Percentiles rank a stretch among this genome's conserved stretches.
These are phyloP conservation scores for Cephus nigrinus DNA, from an alignment of 2,888 invertebrate genomes.

Conservation along the genomic window DNA sequence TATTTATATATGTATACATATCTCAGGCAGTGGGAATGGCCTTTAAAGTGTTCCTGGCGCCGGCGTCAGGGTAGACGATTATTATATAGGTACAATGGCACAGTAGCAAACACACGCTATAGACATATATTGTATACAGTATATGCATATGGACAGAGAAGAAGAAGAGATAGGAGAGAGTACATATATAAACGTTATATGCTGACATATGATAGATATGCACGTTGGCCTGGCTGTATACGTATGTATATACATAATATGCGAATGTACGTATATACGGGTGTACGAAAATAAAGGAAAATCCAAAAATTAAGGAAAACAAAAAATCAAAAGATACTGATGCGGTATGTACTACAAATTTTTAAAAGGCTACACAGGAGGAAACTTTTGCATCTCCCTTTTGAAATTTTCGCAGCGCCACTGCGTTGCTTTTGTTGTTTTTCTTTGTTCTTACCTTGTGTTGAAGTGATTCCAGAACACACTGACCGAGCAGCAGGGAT, in stretches of 20 bases:
- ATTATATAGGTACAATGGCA: neutral
- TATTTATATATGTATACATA: neutral
- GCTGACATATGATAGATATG: neutral
- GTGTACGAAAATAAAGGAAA: neutral
- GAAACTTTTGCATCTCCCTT: neutral
- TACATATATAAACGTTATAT: neutral
- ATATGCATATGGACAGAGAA: neutral
- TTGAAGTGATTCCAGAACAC: conserved; percentile 99
- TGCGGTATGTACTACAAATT: neutral
- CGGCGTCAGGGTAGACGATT: neutral
- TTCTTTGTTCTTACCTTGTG: conserved; percentile 86
- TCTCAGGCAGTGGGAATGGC: neutral
- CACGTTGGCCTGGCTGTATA: neutral
- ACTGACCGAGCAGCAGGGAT: conserved; percentile 86
- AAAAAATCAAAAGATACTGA: neutral
- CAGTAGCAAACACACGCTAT: neutral
- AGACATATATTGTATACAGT: neutral
- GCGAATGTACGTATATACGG: neutral
- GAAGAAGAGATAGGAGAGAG: neutral
- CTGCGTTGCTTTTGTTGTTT: neutral
- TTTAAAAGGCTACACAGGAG: neutral
- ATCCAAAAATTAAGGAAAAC: neutral
- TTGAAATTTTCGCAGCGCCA: neutral
- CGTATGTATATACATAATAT: neutral
- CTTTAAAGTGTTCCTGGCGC: neutral